Evolutionary conservation across 2,888 invertebrate genomes (phyloP), one percentile per base, ranked within the genome.

Genomic region (Netelia melanura): DNA sequence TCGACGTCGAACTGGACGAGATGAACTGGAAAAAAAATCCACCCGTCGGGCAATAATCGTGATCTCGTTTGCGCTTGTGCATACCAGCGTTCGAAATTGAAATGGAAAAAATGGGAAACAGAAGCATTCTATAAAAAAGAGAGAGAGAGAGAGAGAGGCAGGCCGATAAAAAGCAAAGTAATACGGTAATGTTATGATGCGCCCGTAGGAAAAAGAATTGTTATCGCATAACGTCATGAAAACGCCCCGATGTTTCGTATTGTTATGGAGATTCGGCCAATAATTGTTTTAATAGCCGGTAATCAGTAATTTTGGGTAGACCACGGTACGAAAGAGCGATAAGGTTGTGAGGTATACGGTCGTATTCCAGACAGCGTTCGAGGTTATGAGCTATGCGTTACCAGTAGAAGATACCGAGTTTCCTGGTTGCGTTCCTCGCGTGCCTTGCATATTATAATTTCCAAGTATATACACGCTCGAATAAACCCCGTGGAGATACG

Each of bases 1-100:
- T 54, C 85, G 61, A 70, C 71, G 67, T 48, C 38, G 76, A 81
- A 72, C 81, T 65, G 72, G 54, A 71, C 81, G 81, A 81, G 81
- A 81, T 84, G 76, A 76, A 84, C 77, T 71, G 84, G 67, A 81
- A 80, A 84, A 72, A 77, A 84, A 81, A 70, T 21, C 64, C 56
- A 52, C 58, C 44, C 25, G 81, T 30, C 81, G 48, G 65, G 65
- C 84, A 77, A 81, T 76, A 81, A 84, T 84, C 81, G 77, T 38
- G 72, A 77, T 72, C 77, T 54, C 65, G 72, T 62, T 72, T 62
- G 23, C 76, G 75, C 48, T 64, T 67, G 75, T 71, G 76, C 64
- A 58, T 65, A 62, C 43, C 10, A 68, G 25, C 62, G 44, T 68
- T 74, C 23, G 21, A 72, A 77, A 77, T 74, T 81, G 30, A 52